Base-by-base conservation (phyloP, 2,113 vertebrate genomes). In the Myiopsitta monachus region DNA sequence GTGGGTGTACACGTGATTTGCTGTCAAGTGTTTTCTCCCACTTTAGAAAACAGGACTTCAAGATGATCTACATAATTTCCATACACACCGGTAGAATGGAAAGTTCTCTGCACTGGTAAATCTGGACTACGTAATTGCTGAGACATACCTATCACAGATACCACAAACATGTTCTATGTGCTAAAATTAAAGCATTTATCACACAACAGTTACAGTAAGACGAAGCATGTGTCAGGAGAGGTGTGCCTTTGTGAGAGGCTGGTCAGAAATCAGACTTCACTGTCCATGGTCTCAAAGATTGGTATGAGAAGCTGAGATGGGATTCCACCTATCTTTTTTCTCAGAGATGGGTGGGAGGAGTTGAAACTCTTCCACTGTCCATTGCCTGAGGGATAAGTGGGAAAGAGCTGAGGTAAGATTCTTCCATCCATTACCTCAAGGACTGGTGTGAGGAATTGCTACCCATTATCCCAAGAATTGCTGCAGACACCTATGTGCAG, bases 1-100 rank as follows among this genome's bases (percentile, higher is more conserved):
- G 13, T 5, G 1, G 17, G 13, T 5, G 1, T 12, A 11, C 7
- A 0, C 23, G 9, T 1, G 8, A 33, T 21, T 55, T 18, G 15
- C 23, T 27, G 18, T 11, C 47, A 23, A 30, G n/a, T 47, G 44
- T 76, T 83, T 67, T 52, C 76, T 51, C 19, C 54, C 21, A 1
- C 21, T 57, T 91, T 69, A 39, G 47, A 51, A 51, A 78, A 33
- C 27, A 30, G 28, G 14, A 31, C 33, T 36, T 46, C 3, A 16
- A 30, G 13, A 23, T 14, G 6, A 46, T 28, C 23, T 36, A 21
- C 6, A 1, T 52, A 11, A 49, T 57, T 75, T 59, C 13, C 41
- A 13, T 41, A n/a, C 3, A 0, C 9, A 72, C 61, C 27, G 18
- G 8, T 47, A 67, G 17, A 75, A 59, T 18, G 28, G 38, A 28